Base-by-base conservation (phyloP, 2,888 invertebrate species). In the Copidosoma aretas region DNA sequence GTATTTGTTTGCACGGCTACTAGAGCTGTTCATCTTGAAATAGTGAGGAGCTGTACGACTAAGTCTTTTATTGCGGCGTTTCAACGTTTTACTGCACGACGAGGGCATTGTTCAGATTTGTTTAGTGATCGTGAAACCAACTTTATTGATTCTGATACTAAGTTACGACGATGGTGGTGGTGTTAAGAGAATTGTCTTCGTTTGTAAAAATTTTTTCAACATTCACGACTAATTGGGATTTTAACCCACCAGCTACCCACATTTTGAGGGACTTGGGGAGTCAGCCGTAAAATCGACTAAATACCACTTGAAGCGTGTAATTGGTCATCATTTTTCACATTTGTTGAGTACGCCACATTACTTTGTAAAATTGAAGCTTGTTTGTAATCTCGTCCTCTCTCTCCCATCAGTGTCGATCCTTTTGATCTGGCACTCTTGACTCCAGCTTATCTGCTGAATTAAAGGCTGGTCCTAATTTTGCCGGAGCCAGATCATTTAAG, bases 91-190 rank as follows among this genome's bases (percentile, higher is more conserved):
- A 19, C 32, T 1, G n/a, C 60, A 1, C 60, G n/a, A 1, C 51
- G 49, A 0, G 60, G 60, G 14, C 60, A 60, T 1, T 60, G 60
- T 14, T 19, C 14, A 32, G 59, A 59, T 14, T 43, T 59, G 10
- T 21, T 21, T 43, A 25, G 25, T 10, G 60, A 60, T 51, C 25
- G 51, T 12, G 60, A 51, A 10, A 51, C 60, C 1, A 51, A 25
- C 10, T 51, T 60, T 12, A 19, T 60, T n/a, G 51, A n/a, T 0
- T 32, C 60, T 0, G 19, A 49, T 32, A 5, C 32, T 32, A 8
- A 32, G 8, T 8, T 32, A 5, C 32, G 32, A 5, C 32, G 32
- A 32, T 5, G 32, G 8, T 32, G 32, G 8, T 32, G 32, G 8
- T 3, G 4, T 32, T 32, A 5, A 8, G 4, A 32, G n/a, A n/a